Percentiles rank a stretch among this genome's conserved stretches.
Evolutionary conservation across 2,113 vertebrate genomes (phyloP).

Genomic region (Sturnus vulgaris): DNA sequence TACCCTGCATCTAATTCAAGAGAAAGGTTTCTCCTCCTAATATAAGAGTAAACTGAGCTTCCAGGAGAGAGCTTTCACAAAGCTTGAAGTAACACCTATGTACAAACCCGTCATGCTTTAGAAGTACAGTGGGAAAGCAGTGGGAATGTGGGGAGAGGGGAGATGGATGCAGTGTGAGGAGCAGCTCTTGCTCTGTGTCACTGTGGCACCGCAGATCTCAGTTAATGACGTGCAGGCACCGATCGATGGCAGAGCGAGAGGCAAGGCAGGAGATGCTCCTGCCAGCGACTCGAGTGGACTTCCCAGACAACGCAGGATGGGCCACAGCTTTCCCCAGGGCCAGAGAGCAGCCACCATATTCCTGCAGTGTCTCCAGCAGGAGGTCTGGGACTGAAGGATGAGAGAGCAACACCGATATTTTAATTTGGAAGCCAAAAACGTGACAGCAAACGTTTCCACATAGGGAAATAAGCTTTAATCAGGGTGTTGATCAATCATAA

Average conservation of each 20-base stretch:
- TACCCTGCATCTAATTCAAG: neutral
- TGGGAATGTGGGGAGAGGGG: accelerated
- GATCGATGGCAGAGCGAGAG: neutral
- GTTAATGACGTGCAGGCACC: neutral
- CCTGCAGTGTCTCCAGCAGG: neutral
- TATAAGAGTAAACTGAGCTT: neutral
- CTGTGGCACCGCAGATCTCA: neutral
- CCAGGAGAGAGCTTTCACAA: neutral
- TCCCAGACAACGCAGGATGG: accelerated
- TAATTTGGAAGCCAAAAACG: neutral
- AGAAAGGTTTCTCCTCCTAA: neutral
- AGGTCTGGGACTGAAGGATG: neutral
- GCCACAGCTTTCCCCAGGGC: neutral
- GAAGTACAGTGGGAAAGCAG: accelerated
- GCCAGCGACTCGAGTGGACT: neutral
- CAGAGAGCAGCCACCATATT: neutral
- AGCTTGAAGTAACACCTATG: neutral
- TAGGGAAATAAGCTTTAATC: neutral
- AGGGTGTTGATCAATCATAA: neutral
- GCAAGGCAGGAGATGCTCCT: neutral
- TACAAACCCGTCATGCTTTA: neutral
- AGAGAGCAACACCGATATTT: neutral
- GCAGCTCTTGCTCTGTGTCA: neutral
- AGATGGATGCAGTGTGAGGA: accelerated
- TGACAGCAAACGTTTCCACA: neutral